Evolutionary conservation across 1,140 invertebrate genomes (phyloP).

Genomic region (Anadara kagoshimensis): DNA sequence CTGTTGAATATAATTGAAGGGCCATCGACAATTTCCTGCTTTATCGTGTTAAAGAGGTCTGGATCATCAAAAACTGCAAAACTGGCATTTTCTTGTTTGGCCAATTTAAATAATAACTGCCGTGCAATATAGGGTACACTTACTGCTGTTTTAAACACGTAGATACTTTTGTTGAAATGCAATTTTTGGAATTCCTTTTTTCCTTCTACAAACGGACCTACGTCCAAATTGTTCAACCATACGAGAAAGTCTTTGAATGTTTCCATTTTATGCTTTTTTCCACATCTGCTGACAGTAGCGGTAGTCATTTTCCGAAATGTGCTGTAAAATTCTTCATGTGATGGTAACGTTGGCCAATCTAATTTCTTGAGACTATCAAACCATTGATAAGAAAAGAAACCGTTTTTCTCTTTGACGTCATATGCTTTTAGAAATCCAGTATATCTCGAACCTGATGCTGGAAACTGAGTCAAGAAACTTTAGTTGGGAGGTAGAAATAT

Average conservation of each 20-base stretch:
- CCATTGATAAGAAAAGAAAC: slow-evolving; percentile 42
- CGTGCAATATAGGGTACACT: neutral
- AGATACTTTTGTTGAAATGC: slow-evolving; percentile 1
- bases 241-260: slow-evolving; percentile 29
- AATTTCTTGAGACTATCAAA: slow-evolving; percentile 19
- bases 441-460: slow-evolving; percentile 41
- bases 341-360: slow-evolving; percentile 9
- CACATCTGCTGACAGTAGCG: slow-evolving; percentile 31
- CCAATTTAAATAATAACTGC: slow-evolving; percentile 14
- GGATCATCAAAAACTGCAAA: slow-evolving; percentile 6
- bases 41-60: slow-evolving; percentile 5
- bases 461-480: slow-evolving; percentile 34
- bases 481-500: slow-evolving; percentile 15
- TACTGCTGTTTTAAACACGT: slow-evolving; percentile 5
- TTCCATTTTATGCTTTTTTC: slow-evolving; percentile 35
- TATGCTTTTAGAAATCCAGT: slow-evolving; percentile 46
- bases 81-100: neutral
- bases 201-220: slow-evolving; percentile 12
- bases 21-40: neutral
- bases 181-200: neutral
- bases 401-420: slow-evolving; percentile 39
- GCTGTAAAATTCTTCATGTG: slow-evolving; percentile 35
- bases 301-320: slow-evolving; percentile 37
- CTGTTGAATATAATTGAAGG: slow-evolving; percentile 12
- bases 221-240: slow-evolving; percentile 27